Conservation (phyloP, 2,113 vertebrate genomes). For the Brachypteracias leptosomus region DNA sequence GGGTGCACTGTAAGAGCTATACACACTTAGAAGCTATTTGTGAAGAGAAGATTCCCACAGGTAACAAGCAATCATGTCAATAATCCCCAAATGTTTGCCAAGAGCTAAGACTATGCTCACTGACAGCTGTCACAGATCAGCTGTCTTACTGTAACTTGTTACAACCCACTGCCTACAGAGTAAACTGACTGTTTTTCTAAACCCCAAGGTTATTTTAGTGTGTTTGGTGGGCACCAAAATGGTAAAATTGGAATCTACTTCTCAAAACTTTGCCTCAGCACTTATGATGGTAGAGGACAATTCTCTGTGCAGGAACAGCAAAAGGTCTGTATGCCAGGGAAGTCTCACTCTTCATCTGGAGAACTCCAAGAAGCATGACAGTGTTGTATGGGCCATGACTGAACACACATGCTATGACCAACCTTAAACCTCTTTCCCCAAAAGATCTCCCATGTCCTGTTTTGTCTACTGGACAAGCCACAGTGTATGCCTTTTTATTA, state of each 20-base stretch:
- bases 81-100: not conserved
- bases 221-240: not conserved
- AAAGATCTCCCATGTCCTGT: not conserved
- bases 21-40: not conserved
- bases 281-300: not conserved
- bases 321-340: not conserved
- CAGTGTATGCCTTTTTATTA: not conserved
- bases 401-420: not conserved
- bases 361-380: rapidly evolving
- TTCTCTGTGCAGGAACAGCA: not conserved
- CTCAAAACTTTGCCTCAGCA: not conserved
- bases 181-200: not conserved
- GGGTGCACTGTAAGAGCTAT: not conserved
- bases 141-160: not conserved
- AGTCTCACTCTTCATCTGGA: not conserved
- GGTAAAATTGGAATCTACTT: not conserved
- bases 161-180: not conserved
- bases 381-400: not conserved
- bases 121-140: rapidly evolving
- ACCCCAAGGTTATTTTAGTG: not conserved
- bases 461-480: not conserved
- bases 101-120: not conserved
- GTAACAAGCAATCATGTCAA: not conserved
- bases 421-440: not conserved
- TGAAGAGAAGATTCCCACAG: not conserved